phyloP scores from a whole-genome alignment of 2,888 invertebrate species.

The Heliconius aoede region DNA sequence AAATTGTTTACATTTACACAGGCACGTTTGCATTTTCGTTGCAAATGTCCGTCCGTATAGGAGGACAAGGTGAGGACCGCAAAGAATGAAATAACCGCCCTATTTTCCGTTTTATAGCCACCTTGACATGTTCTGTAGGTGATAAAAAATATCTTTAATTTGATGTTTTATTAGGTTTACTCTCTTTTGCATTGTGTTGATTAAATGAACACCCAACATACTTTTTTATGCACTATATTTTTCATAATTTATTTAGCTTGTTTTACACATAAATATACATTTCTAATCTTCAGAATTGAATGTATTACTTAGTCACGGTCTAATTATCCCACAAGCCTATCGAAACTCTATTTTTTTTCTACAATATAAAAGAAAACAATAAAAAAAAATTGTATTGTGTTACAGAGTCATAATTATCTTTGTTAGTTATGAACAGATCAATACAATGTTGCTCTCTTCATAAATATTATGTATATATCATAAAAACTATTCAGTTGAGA shows the following conservation, averaged over 20 bases:
- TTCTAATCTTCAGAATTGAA: neutral
- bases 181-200: neutral
- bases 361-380: neutral
- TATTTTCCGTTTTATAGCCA: slow-evolving; percentile 22
- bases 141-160: slow-evolving; percentile 15
- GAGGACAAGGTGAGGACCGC: slow-evolving; percentile 11
- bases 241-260: neutral
- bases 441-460: slow-evolving; percentile 4
- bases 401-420: neutral
- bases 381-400: neutral
- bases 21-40: slow-evolving; percentile 7
- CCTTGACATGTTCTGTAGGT: slow-evolving; percentile 29
- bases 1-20: slow-evolving; percentile 6
- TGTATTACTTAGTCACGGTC: neutral
- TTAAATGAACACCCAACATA: neutral
- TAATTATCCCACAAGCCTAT: neutral
- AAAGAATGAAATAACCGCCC: slow-evolving; percentile 21
- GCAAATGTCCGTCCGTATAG: slow-evolving; percentile 10
- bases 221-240: no score
- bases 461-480: slow-evolving; percentile 5
- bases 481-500: slow-evolving; percentile 29
- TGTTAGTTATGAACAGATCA: neutral
- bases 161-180: slow-evolving; percentile 2
- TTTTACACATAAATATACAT: neutral
- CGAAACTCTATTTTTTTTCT: neutral